Base-by-base conservation (phyloP, 2,113 vertebrate species). In the Ifrita kowaldi region DNA sequence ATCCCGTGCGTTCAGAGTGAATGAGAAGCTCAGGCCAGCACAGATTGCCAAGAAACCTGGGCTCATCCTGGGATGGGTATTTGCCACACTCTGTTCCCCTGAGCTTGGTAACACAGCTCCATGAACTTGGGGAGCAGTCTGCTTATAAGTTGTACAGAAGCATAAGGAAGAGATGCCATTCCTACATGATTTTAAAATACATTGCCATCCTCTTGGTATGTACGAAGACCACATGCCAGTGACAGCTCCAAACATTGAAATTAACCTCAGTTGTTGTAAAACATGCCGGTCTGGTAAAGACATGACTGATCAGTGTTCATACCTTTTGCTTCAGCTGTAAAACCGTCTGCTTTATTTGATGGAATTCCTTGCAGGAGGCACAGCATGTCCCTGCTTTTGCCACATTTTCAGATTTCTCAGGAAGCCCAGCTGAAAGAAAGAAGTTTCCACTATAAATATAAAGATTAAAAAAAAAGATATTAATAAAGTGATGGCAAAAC, bases 251-350 rank as follows among this genome's bases (percentile, higher is more conserved):
- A 71, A 75, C 16, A 63, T 4, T 64, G 70, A 74, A 74, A 90
- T 88, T 84, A 78, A 71, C 30, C 28, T 75, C 44, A 56, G 7
- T 56, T 90, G 33, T 33, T 63, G 18, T 46, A 75, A 89, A 93
- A 81, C 41, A 26, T 39, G 14, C 26, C 41, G 37, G 16, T 75
- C 26, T 89, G 60, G 68, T 81, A 73, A 60, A 82, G 26, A 82
- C 44, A 42, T 26, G 68, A 67, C n/a, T 70, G 76, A 71, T 49
- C 24, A 44, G 6, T 10, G 12, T 64, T 78, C 83, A 5, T 98
- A 99, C 99, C 99, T 99, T 99, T 88, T 99, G 99, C 95, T 99
- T 99, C 50, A 99, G 98, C 87, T 99, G 99, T 94, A 99, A 97
- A 68, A 99, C 99, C 0, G 98, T 98, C 97, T 98, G 98, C 97